Conservation (phyloP, 1,140 invertebrate species). For the Pomphorhynchus laevis region DNA sequence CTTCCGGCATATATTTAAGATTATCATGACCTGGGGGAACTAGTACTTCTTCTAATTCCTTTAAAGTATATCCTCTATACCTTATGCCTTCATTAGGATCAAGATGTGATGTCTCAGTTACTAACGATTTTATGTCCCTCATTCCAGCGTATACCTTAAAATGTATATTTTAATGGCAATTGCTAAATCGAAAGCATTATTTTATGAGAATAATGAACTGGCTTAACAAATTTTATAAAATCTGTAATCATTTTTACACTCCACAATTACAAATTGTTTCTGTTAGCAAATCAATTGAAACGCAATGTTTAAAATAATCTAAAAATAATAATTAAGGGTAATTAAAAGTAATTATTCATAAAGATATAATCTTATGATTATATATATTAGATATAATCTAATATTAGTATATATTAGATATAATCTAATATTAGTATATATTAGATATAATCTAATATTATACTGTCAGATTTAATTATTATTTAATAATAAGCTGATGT, state of each 20-base stretch:
- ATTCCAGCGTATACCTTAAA: constrained; percentile 71
- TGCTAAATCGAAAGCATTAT: not conserved
- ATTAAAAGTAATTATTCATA: constrained; percentile 1
- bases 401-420: too few species aligned
- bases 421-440: too few species aligned
- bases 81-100: constrained; percentile 74
- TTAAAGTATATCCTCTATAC: constrained; percentile 68
- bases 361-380: not conserved
- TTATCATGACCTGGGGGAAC: too few species aligned
- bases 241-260: too few species aligned
- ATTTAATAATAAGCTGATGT: too few species aligned
- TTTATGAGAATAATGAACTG: not conserved
- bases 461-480: too few species aligned
- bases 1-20: constrained; percentile 65
- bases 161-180: constrained; percentile 2
- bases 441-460: too few species aligned
- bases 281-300: not conserved
- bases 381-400: too few species aligned
- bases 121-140: constrained; percentile 64
- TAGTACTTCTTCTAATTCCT: constrained; percentile 54
- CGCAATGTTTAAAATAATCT: not conserved
- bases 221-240: not conserved
- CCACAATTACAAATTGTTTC: too few species aligned
- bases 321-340: not conserved
- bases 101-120: constrained; percentile 68